These are phyloP conservation scores for Coregonus suidteri DNA, from an alignment of 2,797 vertebrate species.

Conservation along the genomic window DNA sequence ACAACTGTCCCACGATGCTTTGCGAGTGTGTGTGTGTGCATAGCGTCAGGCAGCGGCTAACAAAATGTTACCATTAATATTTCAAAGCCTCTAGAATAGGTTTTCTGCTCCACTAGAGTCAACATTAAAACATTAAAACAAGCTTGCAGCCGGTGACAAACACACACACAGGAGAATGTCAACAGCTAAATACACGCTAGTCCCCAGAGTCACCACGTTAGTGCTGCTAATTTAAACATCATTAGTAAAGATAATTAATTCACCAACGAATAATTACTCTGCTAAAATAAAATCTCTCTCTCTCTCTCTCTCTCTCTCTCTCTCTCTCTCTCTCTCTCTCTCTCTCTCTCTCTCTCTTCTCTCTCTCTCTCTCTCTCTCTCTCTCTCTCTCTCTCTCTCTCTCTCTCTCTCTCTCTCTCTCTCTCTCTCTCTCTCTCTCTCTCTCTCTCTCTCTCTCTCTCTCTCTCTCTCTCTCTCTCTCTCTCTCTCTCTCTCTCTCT, in stretches of 20 bases:
- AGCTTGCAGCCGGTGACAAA: background rate
- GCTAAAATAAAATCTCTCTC: background rate
- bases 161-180: too few species aligned
- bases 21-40: background rate
- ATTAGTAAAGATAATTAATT: constrained; percentile 1
- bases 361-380: background rate
- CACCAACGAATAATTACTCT: background rate
- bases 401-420: background rate
- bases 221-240: background rate
- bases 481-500: background rate
- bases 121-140: background rate
- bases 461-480: background rate
- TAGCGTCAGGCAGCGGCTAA: background rate
- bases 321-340: background rate
- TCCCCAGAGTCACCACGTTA: background rate
- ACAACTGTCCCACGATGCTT: background rate
- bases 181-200: background rate
- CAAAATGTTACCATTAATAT: background rate
- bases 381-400: background rate
- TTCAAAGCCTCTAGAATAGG: background rate
- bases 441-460: background rate
- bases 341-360: background rate
- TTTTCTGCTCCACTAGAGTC: background rate
- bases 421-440: background rate
- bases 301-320: background rate